These are phyloP conservation scores for Pemphigus obesinymphae DNA, from an alignment of 1,140 invertebrate genomes.

Conservation along the genomic window DNA sequence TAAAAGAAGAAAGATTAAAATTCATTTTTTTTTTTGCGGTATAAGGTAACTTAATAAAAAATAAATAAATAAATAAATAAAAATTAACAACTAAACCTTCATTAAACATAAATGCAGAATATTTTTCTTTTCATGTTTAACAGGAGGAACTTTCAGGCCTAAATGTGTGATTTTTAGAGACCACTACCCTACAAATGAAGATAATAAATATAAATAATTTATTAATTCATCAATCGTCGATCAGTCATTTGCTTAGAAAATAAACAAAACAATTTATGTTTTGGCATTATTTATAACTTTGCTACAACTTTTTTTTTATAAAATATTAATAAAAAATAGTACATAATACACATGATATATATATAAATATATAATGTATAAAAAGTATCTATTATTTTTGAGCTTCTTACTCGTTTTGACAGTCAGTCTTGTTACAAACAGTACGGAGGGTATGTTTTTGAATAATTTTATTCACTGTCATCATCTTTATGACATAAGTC, in stretches of 20 bases:
- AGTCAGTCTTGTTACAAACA: conserved; percentile 35
- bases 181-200: background rate
- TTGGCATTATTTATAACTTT: conserved; percentile 9
- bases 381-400: conserved; percentile 18
- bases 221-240: conserved; percentile 22
- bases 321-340: background rate
- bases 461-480: conserved; percentile 25
- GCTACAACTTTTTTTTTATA: conserved; percentile 14
- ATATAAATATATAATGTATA: background rate
- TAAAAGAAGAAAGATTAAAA: background rate
- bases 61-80: conserved; percentile 34
- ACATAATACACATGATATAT: background rate
- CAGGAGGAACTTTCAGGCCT: conserved; percentile 29
- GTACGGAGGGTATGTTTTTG: background rate
- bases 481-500: conserved; percentile 36
- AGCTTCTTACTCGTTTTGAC: conserved; percentile 35
- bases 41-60: conserved; percentile 26
- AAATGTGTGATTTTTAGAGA: background rate
- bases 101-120: conserved; percentile 36
- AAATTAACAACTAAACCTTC: conserved; percentile 25
- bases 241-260: conserved; percentile 38
- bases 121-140: conserved; percentile 1
- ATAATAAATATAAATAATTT: conserved; percentile 30
- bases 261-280: conserved; percentile 16
- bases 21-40: background rate